These are phyloP conservation scores for Blastobasis lacticolella DNA, from an alignment of 2,888 invertebrate genomes.

Conservation along the genomic window DNA sequence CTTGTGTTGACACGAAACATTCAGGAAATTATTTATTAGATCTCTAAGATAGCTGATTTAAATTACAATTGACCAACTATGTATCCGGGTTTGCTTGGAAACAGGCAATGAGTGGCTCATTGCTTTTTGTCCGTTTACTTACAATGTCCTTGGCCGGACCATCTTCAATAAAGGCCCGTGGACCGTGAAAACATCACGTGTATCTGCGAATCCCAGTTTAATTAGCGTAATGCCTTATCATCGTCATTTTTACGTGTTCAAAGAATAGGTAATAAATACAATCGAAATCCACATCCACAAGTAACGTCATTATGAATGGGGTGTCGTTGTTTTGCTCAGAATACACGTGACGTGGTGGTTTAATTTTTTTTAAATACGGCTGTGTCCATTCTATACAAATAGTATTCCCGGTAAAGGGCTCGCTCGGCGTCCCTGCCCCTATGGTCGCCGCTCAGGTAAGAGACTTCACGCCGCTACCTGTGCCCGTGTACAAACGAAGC, in stretches of 20 bases:
- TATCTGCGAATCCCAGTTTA: constrained; percentile 17
- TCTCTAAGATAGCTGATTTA: constrained; percentile 6
- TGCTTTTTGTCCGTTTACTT: constrained; percentile 34
- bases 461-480: constrained; percentile 54
- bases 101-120: constrained; percentile 20
- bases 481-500: constrained; percentile 51
- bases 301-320: no score
- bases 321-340: no score
- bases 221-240: no score
- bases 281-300: no score
- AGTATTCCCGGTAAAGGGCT: constrained; percentile 48
- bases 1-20: no score
- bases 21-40: no score
- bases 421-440: constrained; percentile 50
- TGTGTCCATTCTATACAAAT: constrained; percentile 56
- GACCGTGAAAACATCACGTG: constrained; percentile 50
- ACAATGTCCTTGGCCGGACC: constrained; percentile 40
- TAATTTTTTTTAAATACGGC: constrained; percentile 17
- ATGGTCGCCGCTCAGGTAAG: constrained; percentile 53
- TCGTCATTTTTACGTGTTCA: no score
- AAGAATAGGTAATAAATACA: no score
- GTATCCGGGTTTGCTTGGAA: constrained; percentile 26
- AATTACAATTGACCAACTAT: constrained; percentile 9
- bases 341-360: no score
- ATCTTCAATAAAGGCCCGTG: constrained; percentile 44